A percentile compares a stretch with the other conserved stretches of the same genome.
phyloP scores from a whole-genome alignment of 2,797 vertebrate genomes.

The Neopelma chrysocephalum region DNA sequence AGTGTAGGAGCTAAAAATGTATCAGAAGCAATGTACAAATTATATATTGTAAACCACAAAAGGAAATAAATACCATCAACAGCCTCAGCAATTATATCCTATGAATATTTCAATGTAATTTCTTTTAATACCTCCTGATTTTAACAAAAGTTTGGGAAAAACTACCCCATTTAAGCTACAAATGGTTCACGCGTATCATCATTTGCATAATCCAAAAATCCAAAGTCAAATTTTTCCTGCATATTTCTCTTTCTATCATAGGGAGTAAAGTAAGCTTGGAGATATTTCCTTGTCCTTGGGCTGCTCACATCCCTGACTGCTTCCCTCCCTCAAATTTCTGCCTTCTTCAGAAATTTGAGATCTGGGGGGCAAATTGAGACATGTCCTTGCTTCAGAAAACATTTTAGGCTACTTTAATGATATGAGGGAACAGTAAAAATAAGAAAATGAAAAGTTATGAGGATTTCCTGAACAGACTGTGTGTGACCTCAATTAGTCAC shows the following conservation, averaged over 20 bases:
- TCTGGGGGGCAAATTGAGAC: constrained; percentile 25
- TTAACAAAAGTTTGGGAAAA: neutral
- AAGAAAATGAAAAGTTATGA: neutral
- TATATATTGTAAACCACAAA: neutral
- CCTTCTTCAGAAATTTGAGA: neutral
- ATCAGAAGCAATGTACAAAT: neutral
- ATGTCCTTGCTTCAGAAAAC: neutral
- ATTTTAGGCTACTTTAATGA: neutral
- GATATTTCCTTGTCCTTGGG: neutral
- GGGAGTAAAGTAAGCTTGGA: neutral
- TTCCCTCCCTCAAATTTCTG: neutral
- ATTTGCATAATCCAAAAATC: constrained; percentile 34
- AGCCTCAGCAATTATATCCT: neutral
- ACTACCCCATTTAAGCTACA: neutral
- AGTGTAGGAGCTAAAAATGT: neutral
- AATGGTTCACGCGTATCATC: neutral
- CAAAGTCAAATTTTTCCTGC: neutral
- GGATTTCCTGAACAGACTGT: neutral
- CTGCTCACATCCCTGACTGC: neutral
- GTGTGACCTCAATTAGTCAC: neutral
- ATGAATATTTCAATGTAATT: neutral
- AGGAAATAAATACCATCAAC: neutral
- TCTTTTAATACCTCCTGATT: neutral
- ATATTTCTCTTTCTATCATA: neutral
- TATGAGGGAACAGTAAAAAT: neutral